Percentiles rank a stretch among this genome's conserved stretches.
These are phyloP conservation scores for Paralvinella palmiformis DNA, from an alignment of 1,140 invertebrate species.

Conservation along the genomic window DNA sequence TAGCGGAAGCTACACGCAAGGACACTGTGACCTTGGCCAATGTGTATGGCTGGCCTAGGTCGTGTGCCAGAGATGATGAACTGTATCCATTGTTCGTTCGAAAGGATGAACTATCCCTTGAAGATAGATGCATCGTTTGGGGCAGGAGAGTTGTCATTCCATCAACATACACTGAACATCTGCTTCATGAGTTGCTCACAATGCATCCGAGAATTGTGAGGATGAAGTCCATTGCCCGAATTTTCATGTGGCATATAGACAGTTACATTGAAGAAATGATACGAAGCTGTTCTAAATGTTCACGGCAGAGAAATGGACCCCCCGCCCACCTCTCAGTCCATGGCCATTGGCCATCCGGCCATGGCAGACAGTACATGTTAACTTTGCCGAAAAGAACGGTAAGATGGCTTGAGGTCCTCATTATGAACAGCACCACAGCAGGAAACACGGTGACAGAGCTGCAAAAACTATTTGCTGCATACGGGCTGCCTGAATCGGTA, in stretches of 20 bases:
- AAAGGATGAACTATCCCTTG: too few relatives aligned
- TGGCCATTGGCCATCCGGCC: constrained; percentile 23
- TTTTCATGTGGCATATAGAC: constrained; percentile 10
- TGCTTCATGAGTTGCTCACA: constrained; percentile 7
- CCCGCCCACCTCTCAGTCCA: neutral
- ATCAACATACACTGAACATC: neutral
- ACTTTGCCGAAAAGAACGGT: constrained; percentile 51
- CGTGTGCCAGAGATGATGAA: neutral
- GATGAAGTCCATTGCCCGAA: constrained; percentile 9
- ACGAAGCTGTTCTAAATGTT: constrained; percentile 50
- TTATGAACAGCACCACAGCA: constrained; percentile 10
- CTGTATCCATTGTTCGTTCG: constrained; percentile 1
- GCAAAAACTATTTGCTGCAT: neutral
- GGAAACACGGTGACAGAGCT: constrained; percentile 22
- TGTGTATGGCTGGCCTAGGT: neutral
- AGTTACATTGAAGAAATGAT: constrained; percentile 46
- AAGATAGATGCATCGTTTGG: too few relatives aligned
- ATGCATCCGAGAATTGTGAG: constrained; percentile 5
- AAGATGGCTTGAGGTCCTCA: constrained; percentile 46
- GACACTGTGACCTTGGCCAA: neutral
- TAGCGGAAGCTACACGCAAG: neutral
- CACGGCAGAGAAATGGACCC: constrained; percentile 5
- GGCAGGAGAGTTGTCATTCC: neutral
- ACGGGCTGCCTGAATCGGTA: constrained; percentile 3
- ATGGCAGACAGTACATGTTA: constrained; percentile 52